Conservation (phyloP, 1,140 invertebrate species). For the Holotrichia oblita region DNA sequence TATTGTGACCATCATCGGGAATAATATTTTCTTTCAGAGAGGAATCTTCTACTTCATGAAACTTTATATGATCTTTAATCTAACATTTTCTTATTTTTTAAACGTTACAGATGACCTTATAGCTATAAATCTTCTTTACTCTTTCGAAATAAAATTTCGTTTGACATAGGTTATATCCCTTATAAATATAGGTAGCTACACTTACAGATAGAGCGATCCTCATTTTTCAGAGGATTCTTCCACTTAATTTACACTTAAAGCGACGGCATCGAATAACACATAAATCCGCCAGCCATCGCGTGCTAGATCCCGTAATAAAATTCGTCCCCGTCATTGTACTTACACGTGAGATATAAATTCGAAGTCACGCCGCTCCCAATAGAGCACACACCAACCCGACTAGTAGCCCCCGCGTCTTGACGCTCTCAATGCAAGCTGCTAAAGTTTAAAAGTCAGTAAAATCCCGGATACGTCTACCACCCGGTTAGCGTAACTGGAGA, state of each 20-base stretch:
- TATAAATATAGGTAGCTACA: background rate
- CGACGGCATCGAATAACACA: conserved; percentile 24
- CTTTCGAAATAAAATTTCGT: background rate
- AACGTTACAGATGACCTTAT: background rate
- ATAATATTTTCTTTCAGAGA: too few relatives aligned
- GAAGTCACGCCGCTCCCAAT: background rate
- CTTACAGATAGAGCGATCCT: background rate
- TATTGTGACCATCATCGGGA: too few relatives aligned
- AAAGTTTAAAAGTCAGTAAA: conserved; percentile 34
- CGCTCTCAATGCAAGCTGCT: background rate
- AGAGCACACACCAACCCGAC: background rate
- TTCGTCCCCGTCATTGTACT: conserved; percentile 31
- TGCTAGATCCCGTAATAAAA: conserved; percentile 35
- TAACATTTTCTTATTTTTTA: background rate
- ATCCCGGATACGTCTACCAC: background rate
- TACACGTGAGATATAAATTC: conserved; percentile 31
- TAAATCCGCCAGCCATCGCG: conserved; percentile 29
- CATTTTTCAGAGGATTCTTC: conserved; percentile 24
- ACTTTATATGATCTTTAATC: too few relatives aligned
- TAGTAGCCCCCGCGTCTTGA: background rate
- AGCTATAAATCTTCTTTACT: background rate
- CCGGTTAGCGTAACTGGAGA: background rate
- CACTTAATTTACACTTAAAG: conserved; percentile 25
- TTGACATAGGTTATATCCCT: conserved; percentile 20
- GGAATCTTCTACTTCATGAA: too few relatives aligned